phyloP scores from a whole-genome alignment of 1,140 invertebrate genomes.

The Amphibalanus amphitrite region DNA sequence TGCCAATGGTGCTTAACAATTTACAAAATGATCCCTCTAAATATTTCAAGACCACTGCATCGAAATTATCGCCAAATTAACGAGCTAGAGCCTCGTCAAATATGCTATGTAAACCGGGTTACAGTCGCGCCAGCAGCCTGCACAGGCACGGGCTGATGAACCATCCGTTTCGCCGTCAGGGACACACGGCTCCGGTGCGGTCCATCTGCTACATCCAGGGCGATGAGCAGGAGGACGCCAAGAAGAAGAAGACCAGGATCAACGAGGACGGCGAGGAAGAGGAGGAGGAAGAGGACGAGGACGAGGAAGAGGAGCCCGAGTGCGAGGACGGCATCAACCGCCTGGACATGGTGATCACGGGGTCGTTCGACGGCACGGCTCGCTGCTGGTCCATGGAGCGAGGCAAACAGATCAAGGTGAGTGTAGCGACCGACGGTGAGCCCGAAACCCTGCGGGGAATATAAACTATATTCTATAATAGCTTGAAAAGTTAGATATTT shows the following conservation, averaged over 20 bases:
- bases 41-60: too few relatives aligned
- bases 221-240: constrained; percentile 13
- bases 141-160: too few relatives aligned
- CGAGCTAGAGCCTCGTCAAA: too few relatives aligned
- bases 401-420: constrained; percentile 28
- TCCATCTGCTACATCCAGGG: constrained; percentile 34
- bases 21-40: too few relatives aligned
- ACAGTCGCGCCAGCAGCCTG: too few relatives aligned
- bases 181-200: constrained; percentile 34
- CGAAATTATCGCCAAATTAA: too few relatives aligned
- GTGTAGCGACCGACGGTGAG: too few relatives aligned
- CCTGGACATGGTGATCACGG: constrained; percentile 29
- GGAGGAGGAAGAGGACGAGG: neutral
- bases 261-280: neutral
- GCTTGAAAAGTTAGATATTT: too few relatives aligned
- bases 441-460: too few relatives aligned
- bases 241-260: neutral
- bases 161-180: constrained; percentile 18
- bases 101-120: too few relatives aligned
- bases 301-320: neutral
- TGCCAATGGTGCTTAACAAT: too few relatives aligned
- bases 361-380: constrained; percentile 32
- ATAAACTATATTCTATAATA: too few relatives aligned
- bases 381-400: constrained; percentile 33
- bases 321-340: constrained; percentile 20